Percentiles rank a stretch among this genome's conserved stretches.
Conservation (phyloP, 2,888 invertebrate genomes). For the Ischnus inquisitorius region DNA sequence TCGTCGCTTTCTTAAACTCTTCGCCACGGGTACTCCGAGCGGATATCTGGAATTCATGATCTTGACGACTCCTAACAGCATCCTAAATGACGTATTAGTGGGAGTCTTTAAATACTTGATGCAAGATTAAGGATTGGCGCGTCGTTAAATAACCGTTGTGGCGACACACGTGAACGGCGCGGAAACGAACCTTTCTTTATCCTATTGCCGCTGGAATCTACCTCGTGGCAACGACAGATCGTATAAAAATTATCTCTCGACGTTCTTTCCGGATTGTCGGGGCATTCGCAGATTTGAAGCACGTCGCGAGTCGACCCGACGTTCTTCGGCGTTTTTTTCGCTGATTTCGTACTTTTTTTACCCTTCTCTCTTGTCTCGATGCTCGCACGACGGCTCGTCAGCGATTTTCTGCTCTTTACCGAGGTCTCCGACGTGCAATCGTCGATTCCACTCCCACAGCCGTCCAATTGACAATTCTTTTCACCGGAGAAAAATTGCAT, state of each 20-base stretch:
- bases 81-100: conserved; percentile 68
- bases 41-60: conserved; percentile 64
- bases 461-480: conserved; percentile 43
- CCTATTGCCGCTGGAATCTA: conserved; percentile 35
- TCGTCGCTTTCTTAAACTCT: not conserved
- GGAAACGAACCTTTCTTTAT: conserved; percentile 54
- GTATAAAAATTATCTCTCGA: conserved; percentile 24
- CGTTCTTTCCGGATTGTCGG: conserved; percentile 52
- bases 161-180: too few relatives aligned
- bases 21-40: conserved; percentile 9
- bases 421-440: conserved; percentile 44
- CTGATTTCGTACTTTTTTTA: conserved; percentile 2
- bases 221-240: conserved; percentile 54
- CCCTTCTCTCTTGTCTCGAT: not conserved
- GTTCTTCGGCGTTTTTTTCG: not conserved
- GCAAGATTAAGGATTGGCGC: conserved; percentile 35
- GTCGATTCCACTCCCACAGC: conserved; percentile 51
- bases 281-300: conserved; percentile 64
- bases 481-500: not conserved
- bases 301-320: conserved; percentile 3
- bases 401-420: conserved; percentile 11
- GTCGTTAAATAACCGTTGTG: conserved; percentile 48
- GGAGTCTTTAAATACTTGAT: conserved; percentile 41
- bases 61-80: conserved; percentile 66
- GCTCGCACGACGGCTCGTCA: not conserved